Percentiles rank a stretch among this genome's conserved stretches.
These are phyloP conservation scores for Holothuria scabra DNA, from an alignment of 53 echinoderm and acorn worm genomes.

Conservation along the genomic window DNA sequence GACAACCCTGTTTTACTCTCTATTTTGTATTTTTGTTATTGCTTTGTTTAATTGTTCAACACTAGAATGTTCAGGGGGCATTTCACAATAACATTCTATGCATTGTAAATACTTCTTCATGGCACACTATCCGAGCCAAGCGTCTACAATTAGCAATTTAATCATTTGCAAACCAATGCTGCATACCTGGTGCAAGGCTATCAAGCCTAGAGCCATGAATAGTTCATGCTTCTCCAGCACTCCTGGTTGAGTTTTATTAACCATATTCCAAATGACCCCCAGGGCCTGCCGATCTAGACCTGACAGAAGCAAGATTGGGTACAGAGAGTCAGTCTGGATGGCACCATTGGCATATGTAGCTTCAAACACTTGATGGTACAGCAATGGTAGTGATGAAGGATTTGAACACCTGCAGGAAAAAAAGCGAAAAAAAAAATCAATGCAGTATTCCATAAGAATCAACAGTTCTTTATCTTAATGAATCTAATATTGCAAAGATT, in stretches of 20 bases:
- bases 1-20: no score
- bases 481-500: neutral
- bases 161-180: neutral
- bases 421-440: no score
- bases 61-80: no score
- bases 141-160: neutral
- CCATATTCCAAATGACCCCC: constrained; percentile 78
- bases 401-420: constrained; percentile 72
- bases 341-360: constrained; percentile 68
- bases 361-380: constrained; percentile 89
- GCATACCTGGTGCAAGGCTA: constrained; percentile 86
- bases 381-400: constrained; percentile 67
- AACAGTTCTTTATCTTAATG: no score
- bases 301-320: constrained; percentile 87
- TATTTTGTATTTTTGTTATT: no score
- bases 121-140: neutral
- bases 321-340: constrained; percentile 80
- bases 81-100: no score
- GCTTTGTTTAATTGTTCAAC: no score
- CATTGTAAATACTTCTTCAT: no score
- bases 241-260: constrained; percentile 81
- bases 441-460: neutral
- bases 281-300: constrained; percentile 72
- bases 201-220: constrained; percentile 75
- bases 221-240: constrained; percentile 76